These are phyloP conservation scores for Scytalopus superciliaris DNA, from an alignment of 2,113 vertebrate genomes.

Conservation along the genomic window DNA sequence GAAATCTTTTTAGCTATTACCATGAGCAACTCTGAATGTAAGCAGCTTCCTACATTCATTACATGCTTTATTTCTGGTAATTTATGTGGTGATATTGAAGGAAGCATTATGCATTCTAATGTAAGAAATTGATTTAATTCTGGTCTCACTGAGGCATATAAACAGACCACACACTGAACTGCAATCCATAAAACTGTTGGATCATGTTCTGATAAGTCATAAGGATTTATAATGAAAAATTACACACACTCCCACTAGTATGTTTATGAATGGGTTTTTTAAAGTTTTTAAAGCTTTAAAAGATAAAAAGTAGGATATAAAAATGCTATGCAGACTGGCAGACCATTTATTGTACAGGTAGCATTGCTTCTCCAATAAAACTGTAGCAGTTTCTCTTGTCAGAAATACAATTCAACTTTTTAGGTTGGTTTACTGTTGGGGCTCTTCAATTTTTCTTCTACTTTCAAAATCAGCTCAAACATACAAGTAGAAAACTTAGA, in stretches of 20 bases:
- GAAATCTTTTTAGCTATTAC: not conserved
- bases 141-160: not conserved
- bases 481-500: not conserved
- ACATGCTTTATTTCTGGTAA: not conserved
- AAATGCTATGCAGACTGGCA: not conserved
- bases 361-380: not conserved
- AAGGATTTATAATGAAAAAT: not conserved
- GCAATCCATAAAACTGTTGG: not conserved
- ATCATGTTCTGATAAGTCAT: not conserved
- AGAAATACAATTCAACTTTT: not conserved
- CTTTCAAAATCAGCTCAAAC: not conserved
- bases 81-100: not conserved
- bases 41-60: not conserved
- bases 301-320: not conserved
- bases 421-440: not conserved
- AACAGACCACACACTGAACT: not conserved
- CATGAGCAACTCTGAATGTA: fast-evolving
- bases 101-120: not conserved
- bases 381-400: not conserved
- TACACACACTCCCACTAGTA: fast-evolving
- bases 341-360: not conserved
- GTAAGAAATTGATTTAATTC: not conserved
- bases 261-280: not conserved
- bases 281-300: not conserved
- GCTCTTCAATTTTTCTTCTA: not conserved